Base-by-base conservation (phyloP, 2,797 vertebrate species). In the Macroramphosus scolopax region DNA sequence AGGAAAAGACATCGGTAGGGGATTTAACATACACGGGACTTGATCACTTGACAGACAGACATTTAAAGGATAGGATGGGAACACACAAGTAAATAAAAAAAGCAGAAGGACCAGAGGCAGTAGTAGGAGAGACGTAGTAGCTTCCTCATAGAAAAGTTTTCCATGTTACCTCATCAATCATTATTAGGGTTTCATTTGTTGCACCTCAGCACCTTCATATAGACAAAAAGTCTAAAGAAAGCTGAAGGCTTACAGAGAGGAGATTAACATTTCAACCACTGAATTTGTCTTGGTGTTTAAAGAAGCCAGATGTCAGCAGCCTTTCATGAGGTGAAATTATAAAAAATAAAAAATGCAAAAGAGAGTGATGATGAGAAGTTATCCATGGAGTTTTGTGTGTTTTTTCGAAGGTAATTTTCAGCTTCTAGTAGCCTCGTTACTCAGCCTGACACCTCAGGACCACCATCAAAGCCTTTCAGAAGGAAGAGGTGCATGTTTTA, bases 391-490 rank as follows among this genome's bases (percentile, higher is more conserved):
- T n/a, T n/a, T n/a, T n/a, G n/a, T n/a, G n/a, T n/a, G n/a, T 17
- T 44, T 56, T 63, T 40, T 47, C 31, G 17, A 9, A 59, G 25
- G 39, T 26, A 11, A 46, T 38, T 17, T 68, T 24, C 11, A 30
- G 15, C 41, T n/a, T n/a, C 35, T 34, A 8, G 25, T 31, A 49
- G 33, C 16, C 26, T 40, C 3, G 5, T 49, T 50, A 34, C 28
- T 68, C 63, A 67, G 79, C 52, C 26, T 57, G 64, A 76, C 34
- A 50, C 45, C 16, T 46, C 30, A 2, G 43, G 17, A 43, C 56
- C 28, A 36, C 52, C 67, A 53, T 73, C 68, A 78, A 79, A 80
- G 77, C 40, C n/a, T n/a, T 32, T 36, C 34, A 45, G 47, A 39
- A 63, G 59, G 31, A 17, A 51, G 44, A 69, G 17, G 39, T 51